These are phyloP conservation scores for Zoroaster sp. DNA, from an alignment of 53 echinoderm and acorn worm species.

Conservation along the genomic window DNA sequence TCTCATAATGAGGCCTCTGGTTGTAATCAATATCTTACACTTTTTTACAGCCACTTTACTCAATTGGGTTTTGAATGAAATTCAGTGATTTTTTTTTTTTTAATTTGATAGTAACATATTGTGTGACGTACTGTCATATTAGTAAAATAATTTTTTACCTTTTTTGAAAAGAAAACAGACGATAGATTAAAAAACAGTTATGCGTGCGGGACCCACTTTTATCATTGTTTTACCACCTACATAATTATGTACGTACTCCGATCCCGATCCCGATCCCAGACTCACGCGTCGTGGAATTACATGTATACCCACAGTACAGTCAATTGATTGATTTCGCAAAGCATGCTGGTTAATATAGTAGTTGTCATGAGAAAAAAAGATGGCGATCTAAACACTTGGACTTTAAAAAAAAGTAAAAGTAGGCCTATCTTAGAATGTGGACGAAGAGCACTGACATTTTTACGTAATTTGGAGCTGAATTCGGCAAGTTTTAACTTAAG, in stretches of 20 bases:
- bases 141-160: too few species aligned
- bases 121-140: too few species aligned
- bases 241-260: neutral
- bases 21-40: too few species aligned
- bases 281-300: too few species aligned
- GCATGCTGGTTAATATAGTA: conserved; percentile 53
- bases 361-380: conserved; percentile 79
- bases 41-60: neutral
- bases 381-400: conserved; percentile 76
- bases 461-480: neutral
- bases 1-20: too few species aligned
- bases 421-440: neutral
- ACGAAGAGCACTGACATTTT: neutral
- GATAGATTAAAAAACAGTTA: too few species aligned
- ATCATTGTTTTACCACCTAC: neutral
- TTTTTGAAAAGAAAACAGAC: too few species aligned
- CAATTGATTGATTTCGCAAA: neutral
- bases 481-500: neutral
- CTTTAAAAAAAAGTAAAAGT: neutral
- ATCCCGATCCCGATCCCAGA: too few species aligned
- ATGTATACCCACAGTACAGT: neutral
- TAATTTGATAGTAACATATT: too few species aligned
- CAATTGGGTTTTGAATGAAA: neutral
- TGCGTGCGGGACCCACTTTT: too few species aligned
- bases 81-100: neutral